A percentile compares a stretch with the other conserved stretches of the same genome.
phyloP scores from a whole-genome alignment of 2,888 invertebrate species.

The Imbricaverruca yamaguchii region DNA sequence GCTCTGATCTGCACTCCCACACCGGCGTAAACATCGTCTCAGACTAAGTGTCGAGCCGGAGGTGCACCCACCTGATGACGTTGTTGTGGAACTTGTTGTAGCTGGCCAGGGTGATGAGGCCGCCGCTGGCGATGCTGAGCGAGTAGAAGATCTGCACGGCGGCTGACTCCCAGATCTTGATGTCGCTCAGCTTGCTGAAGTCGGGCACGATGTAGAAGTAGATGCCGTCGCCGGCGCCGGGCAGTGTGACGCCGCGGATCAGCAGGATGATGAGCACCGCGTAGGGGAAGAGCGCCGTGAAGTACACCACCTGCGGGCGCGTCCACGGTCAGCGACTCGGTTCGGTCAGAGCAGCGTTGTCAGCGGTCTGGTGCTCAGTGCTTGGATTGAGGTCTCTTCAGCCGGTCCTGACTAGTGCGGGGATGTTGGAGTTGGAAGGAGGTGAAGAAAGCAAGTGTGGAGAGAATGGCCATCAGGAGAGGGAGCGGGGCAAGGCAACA shows the following conservation, averaged over 20 bases:
- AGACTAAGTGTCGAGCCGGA: too few relatives aligned
- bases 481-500: too few relatives aligned
- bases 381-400: too few relatives aligned
- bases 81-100: slow-evolving; percentile 99
- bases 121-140: slow-evolving; percentile 94
- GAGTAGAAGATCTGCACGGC: slow-evolving; percentile 99
- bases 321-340: too few relatives aligned
- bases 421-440: too few relatives aligned
- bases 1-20: too few relatives aligned
- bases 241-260: slow-evolving; percentile 83
- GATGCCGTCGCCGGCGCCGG: slow-evolving; percentile 87
- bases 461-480: too few relatives aligned
- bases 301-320: slow-evolving; percentile 71
- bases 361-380: too few relatives aligned
- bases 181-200: slow-evolving; percentile 40
- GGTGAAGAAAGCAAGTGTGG: too few relatives aligned
- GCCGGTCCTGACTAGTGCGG: too few relatives aligned
- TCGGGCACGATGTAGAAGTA: slow-evolving; percentile 90
- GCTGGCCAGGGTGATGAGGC: slow-evolving; percentile 88
- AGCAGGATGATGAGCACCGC: slow-evolving; percentile 82
- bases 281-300: slow-evolving; percentile 95
- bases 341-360: too few relatives aligned
- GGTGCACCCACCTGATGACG: slow-evolving; percentile 54
- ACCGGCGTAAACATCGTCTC: too few relatives aligned
- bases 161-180: slow-evolving; percentile 91